Evolutionary conservation across 92 coral and sea anemone species (phyloP).

Genomic region (Zoanthus gigantus): DNA sequence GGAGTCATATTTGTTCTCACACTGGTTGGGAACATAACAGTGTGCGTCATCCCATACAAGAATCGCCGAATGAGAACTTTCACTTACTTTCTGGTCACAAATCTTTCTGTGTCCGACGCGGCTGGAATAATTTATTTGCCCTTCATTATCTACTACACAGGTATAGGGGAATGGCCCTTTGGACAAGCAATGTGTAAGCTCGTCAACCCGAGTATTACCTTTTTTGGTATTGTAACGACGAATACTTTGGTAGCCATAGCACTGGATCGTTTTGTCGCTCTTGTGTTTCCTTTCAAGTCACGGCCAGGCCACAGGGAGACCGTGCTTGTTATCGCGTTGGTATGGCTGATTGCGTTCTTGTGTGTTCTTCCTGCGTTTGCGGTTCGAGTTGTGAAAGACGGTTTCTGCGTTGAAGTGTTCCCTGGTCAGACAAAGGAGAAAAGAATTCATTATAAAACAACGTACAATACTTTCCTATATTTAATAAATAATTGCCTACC

Average conservation of each 20-base stretch:
- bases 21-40: slow-evolving; percentile 79
- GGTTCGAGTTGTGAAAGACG: slow-evolving; percentile 46
- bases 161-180: slow-evolving; percentile 57
- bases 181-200: slow-evolving; percentile 81
- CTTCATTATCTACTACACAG: slow-evolving; percentile 62
- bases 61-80: slow-evolving; percentile 85
- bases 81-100: slow-evolving; percentile 83
- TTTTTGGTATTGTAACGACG: slow-evolving; percentile 83
- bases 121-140: slow-evolving; percentile 84
- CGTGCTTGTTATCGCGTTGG: slow-evolving; percentile 63
- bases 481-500: slow-evolving; percentile 76
- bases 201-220: slow-evolving; percentile 80
- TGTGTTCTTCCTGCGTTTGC: slow-evolving; percentile 85
- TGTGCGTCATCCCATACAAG: slow-evolving; percentile 74
- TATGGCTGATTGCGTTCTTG: slow-evolving; percentile 79
- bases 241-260: slow-evolving; percentile 89
- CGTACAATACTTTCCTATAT: slow-evolving; percentile 68
- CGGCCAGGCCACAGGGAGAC: slow-evolving; percentile 66
- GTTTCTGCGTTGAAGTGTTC: slow-evolving; percentile 59
- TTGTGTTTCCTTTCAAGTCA: slow-evolving; percentile 80
- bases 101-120: slow-evolving; percentile 85
- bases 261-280: slow-evolving; percentile 76
- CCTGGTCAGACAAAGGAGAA: slow-evolving; percentile 74
- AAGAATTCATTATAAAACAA: slow-evolving; percentile 23
- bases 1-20: slow-evolving; percentile 67